These are phyloP conservation scores for Potorous gilbertii DNA, from an alignment of 2,797 vertebrate species.

Conservation along the genomic window DNA sequence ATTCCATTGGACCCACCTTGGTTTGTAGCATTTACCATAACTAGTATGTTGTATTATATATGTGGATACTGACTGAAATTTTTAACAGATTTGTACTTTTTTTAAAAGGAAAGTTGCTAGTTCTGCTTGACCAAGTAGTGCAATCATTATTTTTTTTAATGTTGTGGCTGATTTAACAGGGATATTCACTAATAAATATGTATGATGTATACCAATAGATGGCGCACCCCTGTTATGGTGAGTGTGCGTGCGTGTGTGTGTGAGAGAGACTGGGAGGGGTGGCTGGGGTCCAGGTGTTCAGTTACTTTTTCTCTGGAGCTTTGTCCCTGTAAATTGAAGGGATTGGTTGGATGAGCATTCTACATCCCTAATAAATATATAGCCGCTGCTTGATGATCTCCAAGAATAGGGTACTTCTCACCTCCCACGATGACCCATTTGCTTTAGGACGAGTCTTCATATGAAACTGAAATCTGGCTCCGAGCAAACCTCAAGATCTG, in stretches of 20 bases:
- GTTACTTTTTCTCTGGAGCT: background rate
- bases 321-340: background rate
- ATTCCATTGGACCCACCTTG: constrained; percentile 99
- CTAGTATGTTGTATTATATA: constrained; percentile 99
- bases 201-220: constrained; percentile 96
- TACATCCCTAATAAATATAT: background rate
- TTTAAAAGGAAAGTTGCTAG: constrained; percentile 99
- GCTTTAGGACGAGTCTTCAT: background rate
- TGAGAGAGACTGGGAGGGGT: background rate
- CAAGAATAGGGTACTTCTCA: background rate
- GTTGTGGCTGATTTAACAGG: constrained; percentile 99
- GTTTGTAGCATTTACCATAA: constrained; percentile 99
- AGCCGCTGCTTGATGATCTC: background rate
- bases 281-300: background rate
- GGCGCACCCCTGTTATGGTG: background rate
- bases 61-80: constrained; percentile 99
- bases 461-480: background rate
- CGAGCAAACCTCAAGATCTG: background rate
- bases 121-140: constrained; percentile 99
- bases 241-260: background rate
- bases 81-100: constrained; percentile 99
- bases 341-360: background rate
- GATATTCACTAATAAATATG: constrained; percentile 99
- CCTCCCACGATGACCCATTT: background rate
- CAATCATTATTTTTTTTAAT: constrained; percentile 99